phyloP scores from a whole-genome alignment of 1,140 invertebrate genomes.

The Diplogasteroides magnus region DNA sequence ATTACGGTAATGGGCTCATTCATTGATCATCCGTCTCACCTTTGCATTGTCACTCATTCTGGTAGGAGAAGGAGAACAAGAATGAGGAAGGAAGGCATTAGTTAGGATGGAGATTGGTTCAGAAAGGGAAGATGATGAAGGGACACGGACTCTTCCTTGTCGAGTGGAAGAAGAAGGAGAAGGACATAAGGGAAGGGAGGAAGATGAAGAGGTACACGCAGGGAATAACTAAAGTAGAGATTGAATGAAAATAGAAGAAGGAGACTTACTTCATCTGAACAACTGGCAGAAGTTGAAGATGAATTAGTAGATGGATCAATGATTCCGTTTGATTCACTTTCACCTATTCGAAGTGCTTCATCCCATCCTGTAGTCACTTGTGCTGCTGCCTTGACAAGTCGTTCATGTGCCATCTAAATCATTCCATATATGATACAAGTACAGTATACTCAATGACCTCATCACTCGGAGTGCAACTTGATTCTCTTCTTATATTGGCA shows the following conservation, averaged over 20 bases:
- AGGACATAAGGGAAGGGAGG: conserved; percentile 19
- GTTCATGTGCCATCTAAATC: conserved; percentile 22
- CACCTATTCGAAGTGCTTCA: conserved; percentile 8
- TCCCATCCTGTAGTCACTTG: conserved; percentile 29
- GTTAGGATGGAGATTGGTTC: background rate
- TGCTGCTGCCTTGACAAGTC: conserved; percentile 22
- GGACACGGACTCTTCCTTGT: conserved; percentile 21
- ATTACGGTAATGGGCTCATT: background rate
- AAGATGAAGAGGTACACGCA: conserved; percentile 29
- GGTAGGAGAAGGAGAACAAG: conserved; percentile 28
- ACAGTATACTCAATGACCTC: no score
- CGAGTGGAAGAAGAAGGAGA: conserved; percentile 20
- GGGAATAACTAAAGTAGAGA: no score
- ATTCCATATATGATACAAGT: no score
- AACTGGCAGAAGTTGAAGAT: conserved; percentile 1
- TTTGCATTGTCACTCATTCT: conserved; percentile 20
- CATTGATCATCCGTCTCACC: conserved; percentile 1
- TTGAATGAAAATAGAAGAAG: no score
- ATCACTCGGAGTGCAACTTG: conserved; percentile 28
- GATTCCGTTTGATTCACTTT: background rate
- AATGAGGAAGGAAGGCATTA: conserved; percentile 19
- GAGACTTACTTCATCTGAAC: no score
- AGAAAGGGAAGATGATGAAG: background rate
- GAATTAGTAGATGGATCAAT: background rate
- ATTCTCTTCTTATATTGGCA: conserved; percentile 33